Evolutionary conservation across 2,113 vertebrate genomes (phyloP).

Genomic region (Syngnathus scovelli): DNA sequence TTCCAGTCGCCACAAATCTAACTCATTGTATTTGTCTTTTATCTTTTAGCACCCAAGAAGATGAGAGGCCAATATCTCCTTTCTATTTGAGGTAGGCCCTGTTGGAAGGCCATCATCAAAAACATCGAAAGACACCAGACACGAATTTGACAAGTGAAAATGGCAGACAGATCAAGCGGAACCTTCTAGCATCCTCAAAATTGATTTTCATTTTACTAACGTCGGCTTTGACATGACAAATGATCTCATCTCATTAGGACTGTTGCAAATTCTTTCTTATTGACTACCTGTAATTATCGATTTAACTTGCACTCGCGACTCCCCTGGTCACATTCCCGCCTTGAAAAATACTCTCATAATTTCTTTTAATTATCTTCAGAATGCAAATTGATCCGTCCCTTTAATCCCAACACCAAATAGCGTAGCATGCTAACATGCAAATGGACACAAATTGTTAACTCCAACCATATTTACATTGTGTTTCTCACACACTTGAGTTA

Average conservation of each 20-base stretch:
- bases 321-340: not conserved
- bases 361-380: not conserved
- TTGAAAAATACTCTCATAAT: not conserved
- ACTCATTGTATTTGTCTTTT: slow-evolving; percentile 40
- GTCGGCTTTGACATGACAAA: not conserved
- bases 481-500: slow-evolving; percentile 24
- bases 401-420: not conserved
- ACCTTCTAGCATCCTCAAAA: not conserved
- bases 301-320: not conserved
- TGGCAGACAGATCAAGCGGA: not conserved
- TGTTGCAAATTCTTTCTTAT: not conserved
- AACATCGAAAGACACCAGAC: not conserved
- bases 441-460: not conserved
- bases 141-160: not conserved
- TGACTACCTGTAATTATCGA: not conserved
- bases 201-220: not conserved
- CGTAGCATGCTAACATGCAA: not conserved
- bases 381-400: not conserved
- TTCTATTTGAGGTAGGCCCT: slow-evolving; percentile 85
- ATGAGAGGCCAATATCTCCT: slow-evolving; percentile 85
- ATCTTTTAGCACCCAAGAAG: slow-evolving; percentile 78
- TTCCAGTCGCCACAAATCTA: slow-evolving; percentile 32
- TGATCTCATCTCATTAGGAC: not conserved
- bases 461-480: slow-evolving; percentile 26
- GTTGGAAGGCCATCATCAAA: slow-evolving; percentile 24